These are phyloP conservation scores for Hystrix cristata DNA, from an alignment of 2,113 vertebrate genomes.

Conservation along the genomic window DNA sequence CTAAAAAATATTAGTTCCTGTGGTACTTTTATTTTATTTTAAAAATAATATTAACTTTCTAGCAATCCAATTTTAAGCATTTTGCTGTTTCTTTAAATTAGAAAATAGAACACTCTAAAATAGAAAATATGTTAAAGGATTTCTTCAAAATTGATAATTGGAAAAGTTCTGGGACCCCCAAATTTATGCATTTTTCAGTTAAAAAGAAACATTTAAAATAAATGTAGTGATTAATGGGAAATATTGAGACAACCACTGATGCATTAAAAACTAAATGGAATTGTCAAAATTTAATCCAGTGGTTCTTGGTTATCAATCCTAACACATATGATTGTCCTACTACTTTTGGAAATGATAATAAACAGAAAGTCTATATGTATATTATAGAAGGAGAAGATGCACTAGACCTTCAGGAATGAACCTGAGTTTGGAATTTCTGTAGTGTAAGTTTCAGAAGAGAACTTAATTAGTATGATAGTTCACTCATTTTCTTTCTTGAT, in stretches of 20 bases:
- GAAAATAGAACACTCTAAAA: neutral
- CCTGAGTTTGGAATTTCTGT: neutral
- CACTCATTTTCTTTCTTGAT: neutral
- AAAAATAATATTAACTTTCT: conserved; percentile 29
- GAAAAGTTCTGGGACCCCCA: neutral
- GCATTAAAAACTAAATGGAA: neutral
- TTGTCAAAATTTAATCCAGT: neutral
- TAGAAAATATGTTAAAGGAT: neutral
- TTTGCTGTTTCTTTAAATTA: conserved; percentile 7
- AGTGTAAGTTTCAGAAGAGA: neutral
- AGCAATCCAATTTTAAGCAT: neutral
- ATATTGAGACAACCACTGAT: neutral
- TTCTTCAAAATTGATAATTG: neutral
- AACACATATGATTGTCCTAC: neutral
- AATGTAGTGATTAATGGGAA: neutral
- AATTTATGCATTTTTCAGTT: neutral
- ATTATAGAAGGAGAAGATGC: neutral
- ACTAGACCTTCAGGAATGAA: neutral
- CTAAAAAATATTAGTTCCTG: neutral
- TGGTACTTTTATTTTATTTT: neutral
- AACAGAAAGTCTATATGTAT: neutral
- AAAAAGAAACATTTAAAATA: neutral
- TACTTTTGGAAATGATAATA: neutral
- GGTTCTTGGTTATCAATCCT: neutral
- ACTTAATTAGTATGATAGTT: neutral